Evolutionary conservation across 1,140 invertebrate species (phyloP), one percentile per base, ranked within the genome.

Genomic region (Octopus sinensis): DNA sequence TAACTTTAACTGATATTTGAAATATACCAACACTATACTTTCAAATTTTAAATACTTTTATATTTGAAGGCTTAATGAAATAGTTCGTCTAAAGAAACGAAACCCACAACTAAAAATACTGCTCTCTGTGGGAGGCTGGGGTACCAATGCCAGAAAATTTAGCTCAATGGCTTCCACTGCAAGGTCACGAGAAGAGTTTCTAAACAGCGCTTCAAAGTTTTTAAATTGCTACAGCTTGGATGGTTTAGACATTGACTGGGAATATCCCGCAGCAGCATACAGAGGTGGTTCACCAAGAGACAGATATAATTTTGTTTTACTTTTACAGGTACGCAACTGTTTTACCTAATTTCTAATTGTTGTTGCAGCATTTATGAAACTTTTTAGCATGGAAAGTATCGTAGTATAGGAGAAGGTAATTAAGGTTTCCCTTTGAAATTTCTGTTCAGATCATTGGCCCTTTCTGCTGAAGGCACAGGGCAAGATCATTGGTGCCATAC

Each of bases 281-380:
- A 78, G 86, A 71, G 86, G 86, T 2, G 82, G 86, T 7, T 23
- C 17, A 6, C 51, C 84, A 10, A 76, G 9, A 10, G 86, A 86
- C 79, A 84, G 84, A 76, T 30, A n/a, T 5, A 81, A 85, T n/a
- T 88, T 84, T 81, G 85, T 85, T 9, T 12, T 53, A 9, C 79
- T 86, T 53, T 13, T 86, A 10, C 80, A 83, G 84, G 86, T 87
- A 81, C 30, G 3, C 30, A 43, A 43, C 30, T 43, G 30, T 43
- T 43, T 43, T 43, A 43, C 30, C 1, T 43, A 43, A 43, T 43
- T 43, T 43, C 30, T 43, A 43, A 43, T 43, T 43, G 30, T 43
- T 43, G 3, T 43, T 43, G 3, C 3, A 43, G 30, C 30, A 43
- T 43, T 43, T 43, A 43, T 43, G 30, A 43, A 43, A 43, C 30